Base-by-base conservation (phyloP, 2,797 vertebrate species). In the Syncerus caffer region DNA sequence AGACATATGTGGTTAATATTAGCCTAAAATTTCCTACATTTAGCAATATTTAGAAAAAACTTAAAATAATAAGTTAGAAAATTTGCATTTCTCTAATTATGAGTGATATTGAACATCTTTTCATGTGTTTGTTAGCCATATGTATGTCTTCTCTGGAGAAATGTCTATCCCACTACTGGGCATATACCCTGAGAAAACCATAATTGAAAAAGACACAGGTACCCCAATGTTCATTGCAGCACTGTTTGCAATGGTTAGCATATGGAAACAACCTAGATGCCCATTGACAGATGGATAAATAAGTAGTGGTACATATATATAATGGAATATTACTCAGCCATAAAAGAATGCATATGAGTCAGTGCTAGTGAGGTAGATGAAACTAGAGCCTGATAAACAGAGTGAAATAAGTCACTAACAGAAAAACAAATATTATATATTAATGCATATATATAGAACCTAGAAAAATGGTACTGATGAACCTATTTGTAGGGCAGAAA, bases 81-180 rank as follows among this genome's bases (percentile, higher is more conserved):
- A 23, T 13, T 71, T 71, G 67, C 34, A 23, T 71, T 71, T 71
- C 67, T 71, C 5, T 71, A 71, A 71, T 71, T 38, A 38, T 71
- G 19, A 38, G 34, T 0, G 0, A 38, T 71, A 71, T 13, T 71
- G 67, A 71, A 6, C 9, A 23, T 71, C 5, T 71, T 71, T 23
- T 38, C 67, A 23, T 71, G 34, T 71, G 10, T 71, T 71, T 71
- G 19, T 23, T 71, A 38, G 11, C 19, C 67, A 71, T 71, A 34
- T 38, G 19, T 71, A 38, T 71, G 10, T 71, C 5, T 71, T 71
- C 67, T 71, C 19, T 38, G 67, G 5, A 71, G 34, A 71, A 71
- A 71, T 38, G 67, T 71, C 34, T 71, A 38, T 71, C 10, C 19
- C 34, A 38, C 67, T 71, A 71, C 67, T 71, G 5, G 34, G 19